Evolutionary conservation across 1,140 invertebrate genomes (phyloP).

Genomic region (Watersipora subatra): DNA sequence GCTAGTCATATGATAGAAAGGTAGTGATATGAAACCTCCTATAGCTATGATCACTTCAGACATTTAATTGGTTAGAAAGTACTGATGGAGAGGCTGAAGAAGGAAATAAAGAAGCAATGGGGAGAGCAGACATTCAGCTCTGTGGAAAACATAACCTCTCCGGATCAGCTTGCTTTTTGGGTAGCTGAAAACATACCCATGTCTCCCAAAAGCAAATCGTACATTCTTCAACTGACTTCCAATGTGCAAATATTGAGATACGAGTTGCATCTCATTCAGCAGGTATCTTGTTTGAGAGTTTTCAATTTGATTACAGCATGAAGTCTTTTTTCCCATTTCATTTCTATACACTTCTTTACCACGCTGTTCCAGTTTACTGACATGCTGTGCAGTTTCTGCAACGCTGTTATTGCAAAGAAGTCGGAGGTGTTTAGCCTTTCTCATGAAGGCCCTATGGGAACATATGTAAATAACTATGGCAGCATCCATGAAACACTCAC

Average conservation of each 20-base stretch:
- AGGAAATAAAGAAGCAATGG: slow-evolving; percentile 37
- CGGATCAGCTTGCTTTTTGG: slow-evolving; percentile 61
- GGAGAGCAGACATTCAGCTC: slow-evolving; percentile 23
- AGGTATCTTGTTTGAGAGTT: too few species aligned
- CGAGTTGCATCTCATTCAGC: slow-evolving; percentile 49
- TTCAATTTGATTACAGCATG: too few species aligned
- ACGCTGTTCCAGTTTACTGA: too few species aligned
- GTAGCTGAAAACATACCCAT: slow-evolving; percentile 49
- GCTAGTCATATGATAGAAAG: too few species aligned
- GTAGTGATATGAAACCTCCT: too few species aligned
- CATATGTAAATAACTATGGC: slow-evolving; percentile 66
- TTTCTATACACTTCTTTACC: too few species aligned
- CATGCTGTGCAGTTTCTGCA: slow-evolving; percentile 54
- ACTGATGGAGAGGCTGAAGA: slow-evolving; percentile 28
- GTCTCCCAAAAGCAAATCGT: not conserved
- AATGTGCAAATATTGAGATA: slow-evolving; percentile 55
- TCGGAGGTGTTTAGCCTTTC: slow-evolving; percentile 67
- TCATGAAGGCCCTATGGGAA: slow-evolving; percentile 60
- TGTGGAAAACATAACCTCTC: slow-evolving; percentile 47
- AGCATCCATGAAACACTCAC: slow-evolving; percentile 69
- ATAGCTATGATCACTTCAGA: too few species aligned
- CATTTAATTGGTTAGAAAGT: slow-evolving; percentile 19
- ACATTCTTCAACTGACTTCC: slow-evolving; percentile 49
- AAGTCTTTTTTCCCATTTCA: too few species aligned
- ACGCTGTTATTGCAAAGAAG: slow-evolving; percentile 49